These are phyloP conservation scores for Mamestra configurata DNA, from an alignment of 1,140 invertebrate genomes.

Conservation along the genomic window DNA sequence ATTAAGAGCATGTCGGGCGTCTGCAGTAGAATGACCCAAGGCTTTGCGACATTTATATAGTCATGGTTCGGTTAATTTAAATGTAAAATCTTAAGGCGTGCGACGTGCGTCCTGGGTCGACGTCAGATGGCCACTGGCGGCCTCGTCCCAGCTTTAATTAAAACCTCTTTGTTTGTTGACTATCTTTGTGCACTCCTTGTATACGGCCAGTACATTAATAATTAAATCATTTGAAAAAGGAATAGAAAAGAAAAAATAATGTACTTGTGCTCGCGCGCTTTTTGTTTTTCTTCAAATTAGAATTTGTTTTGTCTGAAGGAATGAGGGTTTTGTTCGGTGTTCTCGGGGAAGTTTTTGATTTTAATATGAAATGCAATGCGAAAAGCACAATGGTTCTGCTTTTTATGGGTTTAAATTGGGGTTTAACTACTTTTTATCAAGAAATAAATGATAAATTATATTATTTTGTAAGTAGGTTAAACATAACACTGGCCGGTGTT, in stretches of 20 bases:
- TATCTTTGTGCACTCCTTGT: slow-evolving; percentile 47
- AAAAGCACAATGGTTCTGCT: not conserved
- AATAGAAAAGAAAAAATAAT: slow-evolving; percentile 41
- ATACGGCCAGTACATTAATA: slow-evolving; percentile 43
- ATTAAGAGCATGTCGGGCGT: too few relatives aligned
- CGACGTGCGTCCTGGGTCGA: slow-evolving; percentile 28
- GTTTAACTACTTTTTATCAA: too few relatives aligned
- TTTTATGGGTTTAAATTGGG: too few relatives aligned
- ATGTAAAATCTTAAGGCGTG: slow-evolving; percentile 52
- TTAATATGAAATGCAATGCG: not conserved
- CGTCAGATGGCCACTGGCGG: not conserved
- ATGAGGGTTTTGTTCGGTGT: not conserved
- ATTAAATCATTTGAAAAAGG: slow-evolving; percentile 64
- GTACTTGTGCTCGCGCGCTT: slow-evolving; percentile 23
- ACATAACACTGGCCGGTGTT: too few relatives aligned
- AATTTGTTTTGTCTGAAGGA: slow-evolving; percentile 1
- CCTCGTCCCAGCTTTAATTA: slow-evolving; percentile 43
- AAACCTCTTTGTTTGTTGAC: slow-evolving; percentile 50
- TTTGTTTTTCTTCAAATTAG: slow-evolving; percentile 7
- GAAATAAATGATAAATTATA: too few relatives aligned
- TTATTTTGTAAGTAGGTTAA: too few relatives aligned
- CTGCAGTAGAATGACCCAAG: too few relatives aligned
- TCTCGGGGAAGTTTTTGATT: not conserved
- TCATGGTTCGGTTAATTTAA: slow-evolving; percentile 53
- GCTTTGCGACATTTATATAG: slow-evolving; percentile 38